phyloP scores from a whole-genome alignment of 2,113 vertebrate genomes.

The Tetrao urogallus region DNA sequence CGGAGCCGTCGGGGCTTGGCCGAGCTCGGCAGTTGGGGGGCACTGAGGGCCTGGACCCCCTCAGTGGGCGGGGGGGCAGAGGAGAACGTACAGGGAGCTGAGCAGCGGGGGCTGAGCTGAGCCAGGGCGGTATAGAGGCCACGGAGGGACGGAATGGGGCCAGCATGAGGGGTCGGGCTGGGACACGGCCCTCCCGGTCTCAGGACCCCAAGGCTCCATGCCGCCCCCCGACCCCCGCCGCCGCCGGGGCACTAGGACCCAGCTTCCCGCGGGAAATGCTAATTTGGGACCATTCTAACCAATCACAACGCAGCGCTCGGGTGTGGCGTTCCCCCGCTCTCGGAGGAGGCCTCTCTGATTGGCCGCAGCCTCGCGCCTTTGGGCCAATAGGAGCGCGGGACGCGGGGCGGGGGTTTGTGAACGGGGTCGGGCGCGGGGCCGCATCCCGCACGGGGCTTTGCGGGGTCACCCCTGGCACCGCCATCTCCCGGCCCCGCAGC shows the following conservation, averaged over 20 bases:
- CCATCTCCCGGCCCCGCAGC: not conserved
- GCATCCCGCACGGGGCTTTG: not conserved
- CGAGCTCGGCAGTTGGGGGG: not conserved
- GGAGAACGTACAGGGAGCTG: not conserved
- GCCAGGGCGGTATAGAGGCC: not conserved
- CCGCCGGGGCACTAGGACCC: not conserved
- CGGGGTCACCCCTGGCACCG: not conserved
- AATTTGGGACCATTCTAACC: not conserved
- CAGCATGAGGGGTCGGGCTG: no score
- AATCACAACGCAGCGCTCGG: not conserved
- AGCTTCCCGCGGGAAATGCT: not conserved
- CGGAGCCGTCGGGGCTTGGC: not conserved
- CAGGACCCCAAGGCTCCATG: no score
- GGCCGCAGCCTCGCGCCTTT: rapidly evolving
- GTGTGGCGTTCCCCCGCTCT: rapidly evolving
- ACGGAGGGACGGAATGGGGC: no score
- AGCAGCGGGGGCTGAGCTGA: not conserved
- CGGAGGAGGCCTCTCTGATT: not conserved
- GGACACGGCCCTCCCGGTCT: not conserved
- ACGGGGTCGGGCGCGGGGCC: not conserved
- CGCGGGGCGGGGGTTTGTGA: not conserved
- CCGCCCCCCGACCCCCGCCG: not conserved
- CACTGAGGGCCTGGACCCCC: not conserved
- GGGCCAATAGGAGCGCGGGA: not conserved
- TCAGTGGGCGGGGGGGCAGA: not conserved